Conservation (phyloP, 2,113 vertebrate genomes). For the Corythornis cristatus region DNA sequence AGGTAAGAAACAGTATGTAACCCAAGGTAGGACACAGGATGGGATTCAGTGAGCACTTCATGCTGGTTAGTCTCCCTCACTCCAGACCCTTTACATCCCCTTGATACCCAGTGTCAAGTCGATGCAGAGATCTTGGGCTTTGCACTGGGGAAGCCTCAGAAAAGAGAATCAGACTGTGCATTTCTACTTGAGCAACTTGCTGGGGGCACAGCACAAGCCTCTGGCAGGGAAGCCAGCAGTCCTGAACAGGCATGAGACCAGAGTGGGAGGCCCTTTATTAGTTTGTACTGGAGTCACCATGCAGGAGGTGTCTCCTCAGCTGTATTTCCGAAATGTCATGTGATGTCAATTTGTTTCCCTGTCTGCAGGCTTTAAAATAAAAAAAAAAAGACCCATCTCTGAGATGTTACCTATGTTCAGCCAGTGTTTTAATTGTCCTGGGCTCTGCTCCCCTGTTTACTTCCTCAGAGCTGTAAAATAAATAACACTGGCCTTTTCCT, state of each 20-base stretch:
- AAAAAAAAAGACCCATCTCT: not conserved
- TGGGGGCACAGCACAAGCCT: not conserved
- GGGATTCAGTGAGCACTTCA: rapidly evolving
- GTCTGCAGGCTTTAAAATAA: not conserved
- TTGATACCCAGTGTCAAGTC: rapidly evolving
- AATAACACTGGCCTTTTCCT: not conserved
- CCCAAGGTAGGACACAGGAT: not conserved
- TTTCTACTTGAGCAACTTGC: not conserved
- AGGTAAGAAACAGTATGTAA: not conserved
- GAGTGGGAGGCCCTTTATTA: not conserved
- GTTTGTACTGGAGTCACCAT: not conserved
- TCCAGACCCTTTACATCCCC: not conserved
- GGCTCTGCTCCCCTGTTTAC: not conserved
- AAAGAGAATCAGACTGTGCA: not conserved
- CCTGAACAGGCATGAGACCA: not conserved
- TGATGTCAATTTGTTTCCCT: not conserved
- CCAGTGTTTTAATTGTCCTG: slow-evolving; percentile 19
- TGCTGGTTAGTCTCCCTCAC: not conserved
- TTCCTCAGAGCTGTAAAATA: slow-evolving; percentile 14
- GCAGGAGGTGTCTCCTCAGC: not conserved
- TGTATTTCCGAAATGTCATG: not conserved
- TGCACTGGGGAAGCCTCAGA: not conserved
- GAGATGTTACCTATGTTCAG: not conserved
- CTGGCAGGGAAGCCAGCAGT: not conserved
- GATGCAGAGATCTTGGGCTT: not conserved